Base-by-base conservation (phyloP, 2,888 invertebrate species). In the Epinotia bilunana region DNA sequence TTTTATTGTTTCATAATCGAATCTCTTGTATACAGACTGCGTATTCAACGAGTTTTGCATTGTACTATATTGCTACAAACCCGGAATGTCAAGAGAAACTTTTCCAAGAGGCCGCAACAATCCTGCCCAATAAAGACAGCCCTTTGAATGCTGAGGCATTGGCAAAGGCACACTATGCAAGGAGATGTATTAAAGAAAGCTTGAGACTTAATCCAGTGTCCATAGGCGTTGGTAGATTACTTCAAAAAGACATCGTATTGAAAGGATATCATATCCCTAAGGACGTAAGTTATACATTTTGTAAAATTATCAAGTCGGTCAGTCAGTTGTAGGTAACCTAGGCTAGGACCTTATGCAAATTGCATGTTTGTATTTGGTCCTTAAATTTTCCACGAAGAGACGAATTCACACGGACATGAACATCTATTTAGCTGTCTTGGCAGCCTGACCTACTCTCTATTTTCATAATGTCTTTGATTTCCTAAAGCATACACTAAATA, bases 131-230 rank as follows among this genome's bases (percentile, higher is more conserved):
- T 55, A 84, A 90, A 53, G 85, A 94, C 68, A 90, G 94, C 53
- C 80, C 89, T 0, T 89, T 97, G 0, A 95, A 96, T 0, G 85
- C 94, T 2, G 95, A 96, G 55, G 89, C 94, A 2, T 63, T 95
- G 60, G 88, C 92, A 2, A 94, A 96, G 72, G 96, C 98, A 16
- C 88, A 92, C 0, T 98, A 97, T 84, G 93, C 97, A 0, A 96
- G 97, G 84, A 97, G 97, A 60, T 96, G 97, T 79, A 90, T 99
- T 1, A 99, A 98, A 86, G 99, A 99, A 90, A 96, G 96, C 4
- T 94, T 98, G 39, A 94, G 98, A 77, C 85, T 98, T 65, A 96
- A 97, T 89, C 98, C 98, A 0, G 96, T 98, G 43, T 96, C 98
- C 0, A 94, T 98, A 73, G 98, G 98, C 7, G 95, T 98, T 70